Evolutionary conservation across 1,140 invertebrate genomes (phyloP).

Genomic region (Diorhabda elongata): DNA sequence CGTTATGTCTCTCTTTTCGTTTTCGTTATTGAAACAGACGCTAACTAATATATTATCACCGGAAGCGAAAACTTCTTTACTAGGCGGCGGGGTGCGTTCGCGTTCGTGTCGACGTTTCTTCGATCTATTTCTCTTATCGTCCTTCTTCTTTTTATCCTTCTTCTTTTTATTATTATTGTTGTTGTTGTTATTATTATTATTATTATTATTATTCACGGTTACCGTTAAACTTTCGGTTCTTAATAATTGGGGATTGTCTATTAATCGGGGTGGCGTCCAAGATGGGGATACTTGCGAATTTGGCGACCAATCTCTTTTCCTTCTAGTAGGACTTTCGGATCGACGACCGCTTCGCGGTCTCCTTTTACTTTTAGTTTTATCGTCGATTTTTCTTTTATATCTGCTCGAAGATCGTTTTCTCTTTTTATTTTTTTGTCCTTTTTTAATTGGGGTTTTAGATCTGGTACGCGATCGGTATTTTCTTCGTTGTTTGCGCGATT

Average conservation of each 20-base stretch:
- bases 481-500: slow-evolving; percentile 44
- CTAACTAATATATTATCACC: slow-evolving; percentile 89
- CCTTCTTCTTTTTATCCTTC: slow-evolving; percentile 50
- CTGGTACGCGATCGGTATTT: slow-evolving; percentile 51
- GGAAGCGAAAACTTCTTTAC: slow-evolving; percentile 86
- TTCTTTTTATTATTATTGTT: slow-evolving; percentile 57
- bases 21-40: slow-evolving; percentile 81
- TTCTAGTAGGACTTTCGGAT: slow-evolving; percentile 28
- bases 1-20: slow-evolving; percentile 53
- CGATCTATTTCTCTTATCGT: slow-evolving; percentile 50
- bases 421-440: slow-evolving; percentile 43
- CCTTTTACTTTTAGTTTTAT: slow-evolving; percentile 37
- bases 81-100: slow-evolving; percentile 59
- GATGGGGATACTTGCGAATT: slow-evolving; percentile 41
- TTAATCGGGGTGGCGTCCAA: slow-evolving; percentile 51
- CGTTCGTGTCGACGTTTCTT: slow-evolving; percentile 52
- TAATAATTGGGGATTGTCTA: slow-evolving; percentile 34
- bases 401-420: slow-evolving; percentile 40
- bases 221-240: slow-evolving; percentile 50
- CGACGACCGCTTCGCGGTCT: slow-evolving; percentile 24
- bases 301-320: slow-evolving; percentile 39
- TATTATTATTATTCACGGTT: slow-evolving; percentile 54
- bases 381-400: slow-evolving; percentile 33
- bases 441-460: slow-evolving; percentile 48
- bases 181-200: slow-evolving; percentile 57